Percentiles rank a stretch among this genome's conserved stretches.
Evolutionary conservation across 2,113 vertebrate genomes (phyloP).

Genomic region (Phaethon lepturus): DNA sequence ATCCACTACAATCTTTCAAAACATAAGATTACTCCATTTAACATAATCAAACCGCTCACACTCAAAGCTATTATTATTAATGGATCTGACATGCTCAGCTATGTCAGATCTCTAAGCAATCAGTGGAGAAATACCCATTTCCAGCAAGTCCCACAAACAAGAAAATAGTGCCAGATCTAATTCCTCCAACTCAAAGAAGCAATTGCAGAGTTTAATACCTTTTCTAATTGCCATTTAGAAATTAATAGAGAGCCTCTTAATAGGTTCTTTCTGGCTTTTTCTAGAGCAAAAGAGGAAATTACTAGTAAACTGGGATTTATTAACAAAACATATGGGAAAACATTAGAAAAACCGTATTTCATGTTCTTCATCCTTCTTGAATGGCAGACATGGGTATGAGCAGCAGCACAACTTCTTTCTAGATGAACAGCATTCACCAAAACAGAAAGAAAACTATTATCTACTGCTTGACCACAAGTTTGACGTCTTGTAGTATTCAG

Average conservation of each 20-base stretch:
- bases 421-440: background rate
- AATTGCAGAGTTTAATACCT: constrained; percentile 1
- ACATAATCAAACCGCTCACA: constrained; percentile 11
- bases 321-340: background rate
- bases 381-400: background rate
- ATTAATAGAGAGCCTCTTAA: constrained; percentile 18
- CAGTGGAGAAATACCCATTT: constrained; percentile 1
- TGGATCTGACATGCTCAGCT: background rate
- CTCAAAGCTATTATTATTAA: constrained; percentile 19
- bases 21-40: constrained; percentile 1
- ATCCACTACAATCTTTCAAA: constrained; percentile 18
- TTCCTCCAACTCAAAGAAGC: constrained; percentile 32
- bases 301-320: constrained; percentile 16
- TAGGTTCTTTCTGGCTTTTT: background rate
- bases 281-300: constrained; percentile 36
- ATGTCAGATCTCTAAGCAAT: background rate
- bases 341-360: background rate
- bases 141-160: background rate
- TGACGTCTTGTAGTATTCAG: background rate
- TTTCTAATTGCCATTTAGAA: constrained; percentile 21
- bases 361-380: background rate
- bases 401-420: background rate
- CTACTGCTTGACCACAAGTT: background rate
- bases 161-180: constrained; percentile 15
- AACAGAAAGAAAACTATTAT: background rate